Base-by-base conservation (phyloP, 2,113 vertebrate species). In the Gallinago paraguaiae region DNA sequence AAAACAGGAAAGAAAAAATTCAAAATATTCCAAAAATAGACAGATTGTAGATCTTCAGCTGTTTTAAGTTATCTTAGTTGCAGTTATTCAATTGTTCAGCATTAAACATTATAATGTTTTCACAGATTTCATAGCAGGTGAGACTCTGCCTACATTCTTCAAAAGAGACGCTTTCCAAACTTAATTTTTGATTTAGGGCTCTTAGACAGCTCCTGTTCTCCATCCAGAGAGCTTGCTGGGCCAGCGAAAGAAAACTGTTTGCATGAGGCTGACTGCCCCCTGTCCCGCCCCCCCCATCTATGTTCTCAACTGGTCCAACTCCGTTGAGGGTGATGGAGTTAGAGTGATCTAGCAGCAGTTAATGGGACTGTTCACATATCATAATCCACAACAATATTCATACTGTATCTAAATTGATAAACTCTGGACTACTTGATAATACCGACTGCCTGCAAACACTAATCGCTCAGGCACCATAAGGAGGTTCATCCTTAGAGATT, bases 121-220 rank as follows among this genome's bases (percentile, higher is more conserved):
- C 56, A 65, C 57, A 82, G 86, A 82, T 65, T 90, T 88, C 90
- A 22, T 91, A 76, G 80, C 96, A 95, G 92, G 81, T 93, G 70
- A 92, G 63, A 46, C 22, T 89, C 64, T 94, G 80, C 28, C 67
- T 82, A 70, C 43, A 16, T 85, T 93, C 75, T 92, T 96, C 91
- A 89, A 88, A 96, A 92, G 41, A 63, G 63, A 61, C 69, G 41
- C 11, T 82, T 89, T 87, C 86, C 63, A 95, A 89, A 94, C 77
- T 87, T 87, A 72, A 61, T 71, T 84, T 93, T 87, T 95, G 63
- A 94, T 94, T 96, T 93, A 89, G 81, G 87, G 84, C 59, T 72
- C 61, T 85, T 41, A 87, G 82, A 70, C 77, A 84, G 77, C 64
- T 95, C 87, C 90, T 82, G 67, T 65, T 92, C 81, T 88, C 88